Base-by-base conservation (phyloP, 1,140 invertebrate species). In the Pseudomyrmex cubaensis region DNA sequence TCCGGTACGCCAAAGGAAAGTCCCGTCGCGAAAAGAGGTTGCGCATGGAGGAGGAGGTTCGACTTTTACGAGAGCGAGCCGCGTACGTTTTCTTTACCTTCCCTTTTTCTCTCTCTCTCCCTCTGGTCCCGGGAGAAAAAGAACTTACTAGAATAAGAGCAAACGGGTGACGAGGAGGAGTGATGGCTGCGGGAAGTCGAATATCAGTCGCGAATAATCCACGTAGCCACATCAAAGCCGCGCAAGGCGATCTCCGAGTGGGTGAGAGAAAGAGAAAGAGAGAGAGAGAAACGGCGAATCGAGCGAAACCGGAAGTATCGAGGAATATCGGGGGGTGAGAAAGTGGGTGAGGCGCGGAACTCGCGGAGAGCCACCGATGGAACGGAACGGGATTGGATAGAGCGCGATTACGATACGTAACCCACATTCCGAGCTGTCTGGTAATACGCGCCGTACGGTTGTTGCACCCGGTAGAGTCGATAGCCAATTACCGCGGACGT, bases 401-500 rank as follows among this genome's bases (percentile, higher is more conserved):
- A 57, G 80, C 80, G 80, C 57, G 80, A 80, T 80, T 80, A 80
- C 76, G 76, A 74, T 84, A 82, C 61, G 15, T 85, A 87, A 61
- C 17, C 59, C 25, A 82, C 66, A 83, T 80, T 86, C 70, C 80
- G 56, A 17, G 76, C 76, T 80, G 76, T 80, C 76, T 73, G 57
- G 80, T 52, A 35, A 35, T 72, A 44, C 80, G 73, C 72, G 62
- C 57, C 46, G 84, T 66, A 63, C 82, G 86, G 62, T 77, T 83
- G 78, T 64, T 73, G 84, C 72, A 70, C 74, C 74, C 61, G 78
- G 73, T 75, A 74, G 75, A 78, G 61, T 82, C 84, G 84, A 89
- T 88, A 84, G 87, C 87, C 88, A 89, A 89, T 89, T 88, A 88
- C 72, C 87, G 57, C 74, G 84, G 62, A 48, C 76, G 76, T 72